phyloP scores from a whole-genome alignment of 1,140 invertebrate species.

The Orchesella cincta region DNA sequence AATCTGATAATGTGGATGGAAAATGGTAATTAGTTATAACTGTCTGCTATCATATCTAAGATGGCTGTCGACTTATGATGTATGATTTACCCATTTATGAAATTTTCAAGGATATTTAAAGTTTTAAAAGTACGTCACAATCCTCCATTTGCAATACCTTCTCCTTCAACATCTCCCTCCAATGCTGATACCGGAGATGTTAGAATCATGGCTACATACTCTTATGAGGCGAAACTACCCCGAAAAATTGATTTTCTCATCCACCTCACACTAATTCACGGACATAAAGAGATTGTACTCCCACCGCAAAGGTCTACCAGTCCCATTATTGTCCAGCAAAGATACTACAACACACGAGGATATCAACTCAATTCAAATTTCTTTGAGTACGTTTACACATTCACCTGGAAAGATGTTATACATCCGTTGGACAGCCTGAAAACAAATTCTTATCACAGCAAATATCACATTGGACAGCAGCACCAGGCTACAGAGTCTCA shows the following conservation, averaged over 20 bases:
- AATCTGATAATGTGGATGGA: slow-evolving; percentile 39
- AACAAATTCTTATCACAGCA: neutral
- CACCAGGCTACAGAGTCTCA: neutral
- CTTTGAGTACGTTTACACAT: slow-evolving; percentile 35
- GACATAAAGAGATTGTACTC: slow-evolving; percentile 32
- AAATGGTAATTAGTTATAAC: too few species aligned
- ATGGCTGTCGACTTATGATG: too few species aligned
- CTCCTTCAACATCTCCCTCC: neutral
- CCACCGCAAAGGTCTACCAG: slow-evolving; percentile 32
- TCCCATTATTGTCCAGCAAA: slow-evolving; percentile 33
- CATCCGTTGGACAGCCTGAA: neutral
- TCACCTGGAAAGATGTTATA: slow-evolving; percentile 35
- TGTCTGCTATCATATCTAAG: too few species aligned
- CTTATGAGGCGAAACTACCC: slow-evolving; percentile 38
- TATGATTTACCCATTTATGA: neutral
- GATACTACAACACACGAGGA: slow-evolving; percentile 10
- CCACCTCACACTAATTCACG: slow-evolving; percentile 29
- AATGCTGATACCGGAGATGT: neutral
- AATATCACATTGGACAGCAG: neutral
- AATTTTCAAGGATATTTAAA: neutral
- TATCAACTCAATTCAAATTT: slow-evolving; percentile 15
- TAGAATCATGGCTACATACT: slow-evolving; percentile 36
- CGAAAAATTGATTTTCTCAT: slow-evolving; percentile 32
- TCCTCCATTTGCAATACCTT: neutral
- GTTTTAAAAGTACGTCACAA: slow-evolving; percentile 14